Conservation (phyloP, 92 coral and sea anemone genomes). For the Bergia sp. region DNA sequence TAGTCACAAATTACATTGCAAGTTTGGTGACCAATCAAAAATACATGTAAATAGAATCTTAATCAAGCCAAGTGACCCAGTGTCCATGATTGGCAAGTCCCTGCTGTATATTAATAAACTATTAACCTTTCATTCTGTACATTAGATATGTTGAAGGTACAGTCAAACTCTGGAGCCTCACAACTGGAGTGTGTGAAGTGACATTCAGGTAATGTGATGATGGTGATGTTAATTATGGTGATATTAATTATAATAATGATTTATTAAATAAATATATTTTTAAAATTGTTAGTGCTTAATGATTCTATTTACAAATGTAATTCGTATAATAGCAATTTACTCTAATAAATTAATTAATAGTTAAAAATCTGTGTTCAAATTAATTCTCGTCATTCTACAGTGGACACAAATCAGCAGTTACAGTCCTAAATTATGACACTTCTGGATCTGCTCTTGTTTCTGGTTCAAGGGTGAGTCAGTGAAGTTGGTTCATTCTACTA, state of each 20-base stretch:
- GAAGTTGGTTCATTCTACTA: neutral
- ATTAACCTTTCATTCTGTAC: neutral
- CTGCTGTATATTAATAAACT: no score
- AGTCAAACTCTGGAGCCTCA: conserved; percentile 32
- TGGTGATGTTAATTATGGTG: neutral
- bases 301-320: no score
- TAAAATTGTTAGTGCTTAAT: neutral
- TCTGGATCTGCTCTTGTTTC: conserved; percentile 37
- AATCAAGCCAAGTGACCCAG: neutral
- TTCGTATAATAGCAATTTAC: no score
- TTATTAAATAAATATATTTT: neutral
- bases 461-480: conserved; percentile 41
- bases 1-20: no score
- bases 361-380: neutral
- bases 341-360: no score
- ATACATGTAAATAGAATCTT: no score
- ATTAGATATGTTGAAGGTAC: conserved; percentile 24
- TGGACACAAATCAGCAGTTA: conserved; percentile 46
- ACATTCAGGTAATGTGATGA: conserved; percentile 22
- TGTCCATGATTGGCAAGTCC: no score
- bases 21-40: no score
- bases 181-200: conserved; percentile 25
- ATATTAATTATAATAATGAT: neutral
- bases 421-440: conserved; percentile 21
- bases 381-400: neutral